phyloP scores from a whole-genome alignment of 2,888 invertebrate species.

The Eugnorisma glareosa region DNA sequence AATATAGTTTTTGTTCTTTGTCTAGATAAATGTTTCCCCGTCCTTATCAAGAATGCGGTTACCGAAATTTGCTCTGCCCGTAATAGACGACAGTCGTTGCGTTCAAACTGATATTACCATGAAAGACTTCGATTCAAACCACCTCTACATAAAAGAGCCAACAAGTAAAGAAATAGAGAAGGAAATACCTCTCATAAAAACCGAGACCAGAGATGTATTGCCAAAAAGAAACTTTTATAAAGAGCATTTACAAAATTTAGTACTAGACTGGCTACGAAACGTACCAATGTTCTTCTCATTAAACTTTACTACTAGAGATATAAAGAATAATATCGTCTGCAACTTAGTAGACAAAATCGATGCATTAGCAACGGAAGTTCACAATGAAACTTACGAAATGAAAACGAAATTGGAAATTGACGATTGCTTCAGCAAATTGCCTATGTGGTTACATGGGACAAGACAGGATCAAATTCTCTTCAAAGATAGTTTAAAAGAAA shows the following conservation, averaged over 20 bases:
- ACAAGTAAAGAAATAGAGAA: background rate
- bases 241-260: slow-evolving; percentile 66
- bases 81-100: background rate
- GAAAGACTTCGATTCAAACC: slow-evolving; percentile 43
- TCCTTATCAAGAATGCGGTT: slow-evolving; percentile 46
- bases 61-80: slow-evolving; percentile 34
- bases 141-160: background rate
- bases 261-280: slow-evolving; percentile 72
- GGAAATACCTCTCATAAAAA: slow-evolving; percentile 12
- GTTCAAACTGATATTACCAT: slow-evolving; percentile 57
- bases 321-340: slow-evolving; percentile 69
- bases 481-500: slow-evolving; percentile 68
- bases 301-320: slow-evolving; percentile 62
- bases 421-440: slow-evolving; percentile 70
- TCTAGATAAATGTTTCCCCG: slow-evolving; percentile 57
- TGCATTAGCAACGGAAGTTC: slow-evolving; percentile 54
- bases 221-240: slow-evolving; percentile 65
- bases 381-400: slow-evolving; percentile 60
- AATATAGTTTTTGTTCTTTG: background rate
- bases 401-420: slow-evolving; percentile 71
- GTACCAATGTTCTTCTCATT: slow-evolving; percentile 70
- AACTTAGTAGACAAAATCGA: slow-evolving; percentile 72
- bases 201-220: slow-evolving; percentile 34
- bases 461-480: slow-evolving; percentile 63
- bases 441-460: slow-evolving; percentile 71